Evolutionary conservation across 2,888 invertebrate species (phyloP).

Genomic region (Ypsolopha scabrella): DNA sequence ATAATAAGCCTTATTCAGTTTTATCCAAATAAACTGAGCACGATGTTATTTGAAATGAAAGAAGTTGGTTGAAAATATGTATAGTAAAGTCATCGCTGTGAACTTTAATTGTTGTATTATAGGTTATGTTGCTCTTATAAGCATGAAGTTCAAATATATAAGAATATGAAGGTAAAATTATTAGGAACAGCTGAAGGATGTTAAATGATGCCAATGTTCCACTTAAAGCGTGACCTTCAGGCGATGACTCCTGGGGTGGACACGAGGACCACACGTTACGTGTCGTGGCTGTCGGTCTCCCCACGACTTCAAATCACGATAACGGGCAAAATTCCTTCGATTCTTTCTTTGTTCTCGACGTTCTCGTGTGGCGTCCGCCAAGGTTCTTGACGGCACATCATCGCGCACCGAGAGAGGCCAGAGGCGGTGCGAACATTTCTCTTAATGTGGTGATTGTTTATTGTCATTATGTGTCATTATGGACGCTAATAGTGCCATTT

Average conservation of each 20-base stretch:
- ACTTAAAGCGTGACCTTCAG: constrained; percentile 33
- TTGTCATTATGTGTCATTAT: constrained; percentile 61
- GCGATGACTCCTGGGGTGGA: constrained; percentile 17
- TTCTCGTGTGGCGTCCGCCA: constrained; percentile 24
- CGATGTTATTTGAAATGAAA: no score
- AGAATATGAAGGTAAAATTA: constrained; percentile 6
- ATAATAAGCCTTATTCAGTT: no score
- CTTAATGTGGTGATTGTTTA: constrained; percentile 50
- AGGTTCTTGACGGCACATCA: no score
- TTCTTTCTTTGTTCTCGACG: constrained; percentile 10
- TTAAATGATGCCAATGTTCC: constrained; percentile 26
- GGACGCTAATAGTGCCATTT: constrained; percentile 41
- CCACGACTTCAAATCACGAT: constrained; percentile 12
- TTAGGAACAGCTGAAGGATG: constrained; percentile 29
- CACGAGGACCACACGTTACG: background rate
- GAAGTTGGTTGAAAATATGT: no score
- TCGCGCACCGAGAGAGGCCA: constrained; percentile 3
- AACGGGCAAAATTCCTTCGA: no score
- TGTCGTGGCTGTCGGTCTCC: constrained; percentile 6
- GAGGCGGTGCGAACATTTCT: constrained; percentile 18
- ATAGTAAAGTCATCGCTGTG: no score
- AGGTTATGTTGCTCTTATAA: no score
- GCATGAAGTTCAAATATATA: no score
- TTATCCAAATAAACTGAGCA: no score
- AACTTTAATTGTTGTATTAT: no score